Evolutionary conservation across 2,113 vertebrate genomes (phyloP), one percentile per base, ranked within the genome.

Genomic region (Peromyscus maniculatus): DNA sequence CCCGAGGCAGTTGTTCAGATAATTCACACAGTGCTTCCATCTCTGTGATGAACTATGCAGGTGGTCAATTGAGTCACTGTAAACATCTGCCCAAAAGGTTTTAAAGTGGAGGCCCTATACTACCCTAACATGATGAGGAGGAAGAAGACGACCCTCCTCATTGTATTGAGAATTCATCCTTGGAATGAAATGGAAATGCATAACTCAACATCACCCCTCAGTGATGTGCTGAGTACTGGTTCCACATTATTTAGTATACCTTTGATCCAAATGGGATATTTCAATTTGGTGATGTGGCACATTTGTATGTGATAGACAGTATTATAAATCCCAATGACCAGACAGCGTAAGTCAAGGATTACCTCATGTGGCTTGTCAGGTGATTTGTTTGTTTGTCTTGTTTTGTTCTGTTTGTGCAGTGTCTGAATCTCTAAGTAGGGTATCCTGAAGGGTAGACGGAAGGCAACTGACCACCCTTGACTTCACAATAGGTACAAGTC

Each of bases 1-100:
- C 26, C 33, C 59, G 62, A 91, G 84, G 87, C 17, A 64, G 74
- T 93, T 94, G 39, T 94, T 46, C n/a, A 91, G 94, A 59, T 95
- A 78, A 39, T 52, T 78, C 52, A 69, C 96, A 39, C 26, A 62
- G 64, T 89, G 28, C 80, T 87, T 75, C 69, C 17, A 69, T 71
- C 83, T 95, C 87, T 79, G 62, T 72, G 22, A 52, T 88, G 46
- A 94, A 28, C 83, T 39, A 5, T n/a, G 31, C 21, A 71, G 22
- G 69, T 80, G 19, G 57, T 69, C 67, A 1, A 39, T 59, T 87
- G 46, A 78, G 46, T 86, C 59, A 49, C 78, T 3, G 4, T 55
- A 21, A 89, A 39, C 43, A 59, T 92, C 91, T 80, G 55, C 84
- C 84, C 64, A 66, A 33, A 83, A 72, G 31, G 39, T 72, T 78